phyloP scores from a whole-genome alignment of 2,797 vertebrate genomes.

The Aphelocoma californica region DNA sequence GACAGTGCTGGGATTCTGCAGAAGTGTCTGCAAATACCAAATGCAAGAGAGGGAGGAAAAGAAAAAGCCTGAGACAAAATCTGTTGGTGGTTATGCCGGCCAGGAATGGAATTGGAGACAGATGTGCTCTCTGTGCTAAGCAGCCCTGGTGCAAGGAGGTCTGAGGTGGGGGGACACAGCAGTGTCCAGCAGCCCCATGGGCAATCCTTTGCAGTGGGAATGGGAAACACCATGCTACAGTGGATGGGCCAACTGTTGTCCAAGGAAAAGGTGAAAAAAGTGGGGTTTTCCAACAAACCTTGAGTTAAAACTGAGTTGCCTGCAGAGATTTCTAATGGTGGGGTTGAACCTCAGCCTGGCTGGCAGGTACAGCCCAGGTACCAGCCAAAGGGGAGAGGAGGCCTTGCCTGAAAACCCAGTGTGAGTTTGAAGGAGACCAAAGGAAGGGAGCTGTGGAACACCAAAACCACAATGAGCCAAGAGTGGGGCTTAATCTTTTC shows the following conservation, averaged over 20 bases:
- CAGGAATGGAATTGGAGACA: neutral
- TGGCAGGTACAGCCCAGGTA: neutral
- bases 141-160: rapidly evolving
- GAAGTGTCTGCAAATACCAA: neutral
- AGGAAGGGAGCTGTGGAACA: neutral
- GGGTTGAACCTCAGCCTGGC: neutral
- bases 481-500: neutral
- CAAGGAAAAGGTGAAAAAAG: neutral
- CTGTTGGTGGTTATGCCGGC: rapidly evolving
- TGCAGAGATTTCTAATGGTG: neutral
- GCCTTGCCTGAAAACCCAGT: neutral
- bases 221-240: rapidly evolving
- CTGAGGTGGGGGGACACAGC: neutral
- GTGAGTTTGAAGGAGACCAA: neutral
- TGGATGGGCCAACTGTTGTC: neutral
- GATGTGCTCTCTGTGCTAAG: rapidly evolving
- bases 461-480: neutral
- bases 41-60: neutral
- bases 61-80: neutral
- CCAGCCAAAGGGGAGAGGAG: neutral
- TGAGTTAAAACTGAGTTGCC: neutral
- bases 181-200: neutral
- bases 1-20: neutral
- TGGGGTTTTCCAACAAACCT: neutral
- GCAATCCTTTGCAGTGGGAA: rapidly evolving